These are phyloP conservation scores for Aethes cnicana DNA, from an alignment of 2,888 invertebrate species.

Conservation along the genomic window DNA sequence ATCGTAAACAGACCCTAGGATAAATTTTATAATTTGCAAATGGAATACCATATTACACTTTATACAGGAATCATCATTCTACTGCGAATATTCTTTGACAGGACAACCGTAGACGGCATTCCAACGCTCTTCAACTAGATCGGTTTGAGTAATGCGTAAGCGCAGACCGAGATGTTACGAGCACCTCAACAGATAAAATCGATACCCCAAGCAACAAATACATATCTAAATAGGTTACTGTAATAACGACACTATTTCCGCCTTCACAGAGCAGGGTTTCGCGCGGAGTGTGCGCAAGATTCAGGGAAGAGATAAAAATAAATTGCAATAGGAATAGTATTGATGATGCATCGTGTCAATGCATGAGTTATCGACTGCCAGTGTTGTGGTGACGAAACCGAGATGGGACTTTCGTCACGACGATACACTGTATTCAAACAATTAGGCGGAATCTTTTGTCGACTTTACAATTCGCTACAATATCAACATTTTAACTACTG, in stretches of 20 bases:
- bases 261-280: slow-evolving; percentile 2
- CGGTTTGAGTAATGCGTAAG: slow-evolving; percentile 30
- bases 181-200: slow-evolving; percentile 29
- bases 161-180: slow-evolving; percentile 32
- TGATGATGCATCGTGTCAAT: slow-evolving; percentile 25
- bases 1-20: slow-evolving; percentile 6
- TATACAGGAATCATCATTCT: slow-evolving; percentile 10
- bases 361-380: slow-evolving; percentile 5
- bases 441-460: too few relatives aligned
- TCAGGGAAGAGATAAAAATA: slow-evolving; percentile 15
- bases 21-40: not conserved
- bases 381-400: not conserved
- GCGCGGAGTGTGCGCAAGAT: not conserved
- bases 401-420: not conserved
- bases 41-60: slow-evolving; percentile 1
- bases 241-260: slow-evolving; percentile 9
- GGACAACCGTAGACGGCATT: slow-evolving; percentile 30
- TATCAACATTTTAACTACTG: not conserved
- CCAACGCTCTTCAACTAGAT: slow-evolving; percentile 31
- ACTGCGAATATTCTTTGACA: slow-evolving; percentile 27
- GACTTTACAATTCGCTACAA: not conserved
- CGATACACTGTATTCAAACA: too few relatives aligned
- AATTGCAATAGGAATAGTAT: slow-evolving; percentile 20
- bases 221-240: slow-evolving; percentile 2
- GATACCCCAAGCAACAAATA: slow-evolving; percentile 23